Percentiles rank a stretch among this genome's conserved stretches.
These are phyloP conservation scores for Sandelia bainsii DNA, from an alignment of 2,797 vertebrate genomes.

Conservation along the genomic window DNA sequence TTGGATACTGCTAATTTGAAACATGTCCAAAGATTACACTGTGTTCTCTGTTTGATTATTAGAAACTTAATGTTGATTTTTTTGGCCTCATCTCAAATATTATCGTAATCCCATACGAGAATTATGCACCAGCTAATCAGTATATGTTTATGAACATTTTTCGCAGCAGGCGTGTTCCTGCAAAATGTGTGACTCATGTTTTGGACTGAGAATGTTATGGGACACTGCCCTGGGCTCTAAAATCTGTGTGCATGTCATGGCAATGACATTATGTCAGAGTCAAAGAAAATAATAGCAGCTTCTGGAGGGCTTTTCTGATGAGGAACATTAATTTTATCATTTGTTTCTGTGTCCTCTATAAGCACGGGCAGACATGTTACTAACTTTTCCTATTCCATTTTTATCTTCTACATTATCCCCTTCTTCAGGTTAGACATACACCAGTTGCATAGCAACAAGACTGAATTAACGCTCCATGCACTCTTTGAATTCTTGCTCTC, in stretches of 20 bases:
- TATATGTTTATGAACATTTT: slow-evolving; percentile 13
- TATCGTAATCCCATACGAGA: not conserved
- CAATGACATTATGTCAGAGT: slow-evolving; percentile 53
- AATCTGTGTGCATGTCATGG: slow-evolving; percentile 40
- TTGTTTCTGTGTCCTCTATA: slow-evolving; percentile 35
- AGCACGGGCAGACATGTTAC: slow-evolving; percentile 23
- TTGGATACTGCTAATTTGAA: slow-evolving; percentile 17
- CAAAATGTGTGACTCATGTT: slow-evolving; percentile 33
- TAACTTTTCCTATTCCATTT: slow-evolving; percentile 54
- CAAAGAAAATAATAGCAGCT: slow-evolving; percentile 45
- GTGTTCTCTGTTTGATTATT: slow-evolving; percentile 17
- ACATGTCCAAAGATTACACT: not conserved
- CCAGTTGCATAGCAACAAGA: slow-evolving; percentile 79
- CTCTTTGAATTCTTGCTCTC: slow-evolving; percentile 52
- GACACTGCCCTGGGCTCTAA: slow-evolving; percentile 40
- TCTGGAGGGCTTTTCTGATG: slow-evolving; percentile 47
- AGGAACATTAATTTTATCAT: slow-evolving; percentile 43
- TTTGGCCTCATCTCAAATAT: slow-evolving; percentile 1
- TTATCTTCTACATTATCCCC: slow-evolving; percentile 45
- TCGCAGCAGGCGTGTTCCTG: slow-evolving; percentile 12
- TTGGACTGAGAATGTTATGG: slow-evolving; percentile 31
- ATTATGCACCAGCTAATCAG: not conserved
- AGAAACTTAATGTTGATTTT: not conserved
- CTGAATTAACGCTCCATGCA: slow-evolving; percentile 53
- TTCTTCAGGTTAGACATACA: slow-evolving; percentile 58